A percentile compares a stretch with the other conserved stretches of the same genome.
Conservation (phyloP, 2,797 vertebrate genomes). For the Sphaeramia orbicularis region DNA sequence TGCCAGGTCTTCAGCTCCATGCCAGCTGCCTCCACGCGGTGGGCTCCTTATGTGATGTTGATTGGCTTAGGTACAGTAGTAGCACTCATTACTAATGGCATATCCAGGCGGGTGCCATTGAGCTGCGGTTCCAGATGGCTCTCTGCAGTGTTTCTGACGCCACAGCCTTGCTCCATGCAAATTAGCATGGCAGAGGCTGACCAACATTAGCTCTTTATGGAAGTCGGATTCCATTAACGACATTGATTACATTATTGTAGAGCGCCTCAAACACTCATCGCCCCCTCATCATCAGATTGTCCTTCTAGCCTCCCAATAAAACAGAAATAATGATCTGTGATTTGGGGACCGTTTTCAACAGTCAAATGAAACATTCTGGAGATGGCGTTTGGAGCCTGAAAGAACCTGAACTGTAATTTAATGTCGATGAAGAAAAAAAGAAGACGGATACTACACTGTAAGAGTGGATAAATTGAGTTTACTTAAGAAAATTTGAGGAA, state of each 20-base stretch:
- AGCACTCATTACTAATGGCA: conserved; percentile 48
- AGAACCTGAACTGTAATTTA: conserved; percentile 37
- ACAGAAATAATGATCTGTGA: conserved; percentile 20
- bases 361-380: conserved; percentile 19
- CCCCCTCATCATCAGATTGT: conserved; percentile 40
- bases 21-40: conserved; percentile 30
- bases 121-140: conserved; percentile 65
- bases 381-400: conserved; percentile 11
- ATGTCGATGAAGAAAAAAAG: conserved; percentile 27
- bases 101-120: conserved; percentile 45
- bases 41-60: conserved; percentile 47
- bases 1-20: not conserved
- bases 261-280: conserved; percentile 40
- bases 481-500: too few species aligned
- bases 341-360: conserved; percentile 30
- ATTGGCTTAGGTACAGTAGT: conserved; percentile 55
- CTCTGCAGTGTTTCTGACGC: conserved; percentile 50
- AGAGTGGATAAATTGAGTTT: too few species aligned
- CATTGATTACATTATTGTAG: conserved; percentile 49
- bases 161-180: conserved; percentile 49
- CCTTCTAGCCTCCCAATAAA: conserved; percentile 31
- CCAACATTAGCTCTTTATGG: conserved; percentile 64
- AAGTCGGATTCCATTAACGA: conserved; percentile 55
- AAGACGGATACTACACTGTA: too few species aligned
- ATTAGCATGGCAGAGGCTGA: conserved; percentile 50